A percentile compares a stretch with the other conserved stretches of the same genome.
Conservation (phyloP, 1,140 invertebrate species). For the Oncopodura yosiiana region DNA sequence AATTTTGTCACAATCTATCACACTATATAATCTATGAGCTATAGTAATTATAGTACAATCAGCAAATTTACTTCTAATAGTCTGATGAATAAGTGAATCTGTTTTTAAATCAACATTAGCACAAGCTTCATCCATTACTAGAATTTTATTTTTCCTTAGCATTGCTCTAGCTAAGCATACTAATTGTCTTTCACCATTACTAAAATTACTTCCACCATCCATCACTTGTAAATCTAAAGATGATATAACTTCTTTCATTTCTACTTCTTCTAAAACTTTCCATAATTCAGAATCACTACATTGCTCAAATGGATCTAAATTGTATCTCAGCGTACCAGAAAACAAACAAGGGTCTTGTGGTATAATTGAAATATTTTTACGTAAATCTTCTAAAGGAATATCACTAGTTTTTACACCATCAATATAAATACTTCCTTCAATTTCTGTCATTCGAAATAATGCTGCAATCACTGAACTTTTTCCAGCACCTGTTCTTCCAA, state of each 20-base stretch:
- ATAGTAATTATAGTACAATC: slow-evolving; percentile 73
- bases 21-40: slow-evolving; percentile 68
- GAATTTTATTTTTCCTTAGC: slow-evolving; percentile 73
- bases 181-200: slow-evolving; percentile 77
- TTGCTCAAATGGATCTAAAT: slow-evolving; percentile 73
- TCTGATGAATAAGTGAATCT: slow-evolving; percentile 62
- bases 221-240: slow-evolving; percentile 52
- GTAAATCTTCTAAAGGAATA: slow-evolving; percentile 50
- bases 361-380: slow-evolving; percentile 59
- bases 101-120: slow-evolving; percentile 80
- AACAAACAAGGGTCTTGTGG: slow-evolving; percentile 66
- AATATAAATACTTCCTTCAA: slow-evolving; percentile 48
- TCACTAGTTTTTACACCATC: slow-evolving; percentile 45
- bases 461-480: slow-evolving; percentile 79
- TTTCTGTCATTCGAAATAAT: slow-evolving; percentile 62
- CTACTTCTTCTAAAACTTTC: slow-evolving; percentile 62
- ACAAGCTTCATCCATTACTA: slow-evolving; percentile 84
- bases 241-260: neutral
- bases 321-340: slow-evolving; percentile 65
- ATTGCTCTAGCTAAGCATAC: slow-evolving; percentile 78
- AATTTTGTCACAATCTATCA: slow-evolving; percentile 53
- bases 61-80: slow-evolving; percentile 58
- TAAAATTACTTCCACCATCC: slow-evolving; percentile 56
- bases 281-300: slow-evolving; percentile 67
- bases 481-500: slow-evolving; percentile 74